These are phyloP conservation scores for Phenganax subtilis DNA, from an alignment of 92 coral and sea anemone genomes.

Conservation along the genomic window DNA sequence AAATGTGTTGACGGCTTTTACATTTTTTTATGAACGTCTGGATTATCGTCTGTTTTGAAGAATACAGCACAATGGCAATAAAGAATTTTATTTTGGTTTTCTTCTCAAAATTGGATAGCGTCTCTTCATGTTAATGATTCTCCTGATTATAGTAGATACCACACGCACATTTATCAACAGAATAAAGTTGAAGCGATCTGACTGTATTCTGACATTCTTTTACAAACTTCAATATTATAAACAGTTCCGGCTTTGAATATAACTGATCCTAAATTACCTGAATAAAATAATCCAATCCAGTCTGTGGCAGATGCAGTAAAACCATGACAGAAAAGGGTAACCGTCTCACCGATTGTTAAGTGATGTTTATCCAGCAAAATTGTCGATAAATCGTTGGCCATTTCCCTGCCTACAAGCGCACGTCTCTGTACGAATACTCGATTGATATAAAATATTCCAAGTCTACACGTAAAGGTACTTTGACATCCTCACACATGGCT, in stretches of 20 bases:
- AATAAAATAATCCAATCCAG: constrained; percentile 95
- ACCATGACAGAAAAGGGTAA: constrained; percentile 93
- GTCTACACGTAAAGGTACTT: neutral
- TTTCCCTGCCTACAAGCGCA: neutral
- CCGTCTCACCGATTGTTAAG: constrained; percentile 89
- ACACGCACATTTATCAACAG: constrained; percentile 24
- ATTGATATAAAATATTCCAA: neutral
- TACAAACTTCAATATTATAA: neutral
- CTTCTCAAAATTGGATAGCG: neutral
- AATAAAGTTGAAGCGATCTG: neutral
- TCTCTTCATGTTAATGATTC: neutral
- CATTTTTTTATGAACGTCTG: constrained; percentile 13
- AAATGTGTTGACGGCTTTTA: constrained; percentile 17
- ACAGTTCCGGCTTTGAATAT: neutral
- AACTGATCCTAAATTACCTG: constrained; percentile 59
- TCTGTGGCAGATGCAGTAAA: constrained; percentile 76
- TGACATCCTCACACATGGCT: constrained; percentile 34
- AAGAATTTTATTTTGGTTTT: neutral
- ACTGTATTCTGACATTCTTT: neutral
- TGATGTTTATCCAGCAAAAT: constrained; percentile 43
- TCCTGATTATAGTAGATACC: constrained; percentile 23
- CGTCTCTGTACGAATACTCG: neutral
- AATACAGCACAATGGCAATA: neutral
- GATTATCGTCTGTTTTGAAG: neutral
- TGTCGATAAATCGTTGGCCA: constrained; percentile 42